phyloP scores from a whole-genome alignment of 2,888 invertebrate genomes.

The Acanthosepion lycidas region DNA sequence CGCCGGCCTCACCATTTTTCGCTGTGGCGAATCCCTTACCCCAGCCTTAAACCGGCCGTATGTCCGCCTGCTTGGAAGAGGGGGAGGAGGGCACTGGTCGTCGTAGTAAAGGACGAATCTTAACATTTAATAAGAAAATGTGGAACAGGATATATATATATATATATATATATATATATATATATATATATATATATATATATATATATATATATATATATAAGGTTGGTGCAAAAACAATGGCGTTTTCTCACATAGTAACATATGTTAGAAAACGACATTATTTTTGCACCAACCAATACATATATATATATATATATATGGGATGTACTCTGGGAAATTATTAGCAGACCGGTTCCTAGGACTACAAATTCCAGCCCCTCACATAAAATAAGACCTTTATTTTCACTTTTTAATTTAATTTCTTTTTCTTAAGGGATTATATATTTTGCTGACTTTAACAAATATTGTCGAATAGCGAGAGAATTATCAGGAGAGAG shows the following conservation, averaged over 20 bases:
- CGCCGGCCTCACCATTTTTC: background rate
- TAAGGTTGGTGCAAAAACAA: no score
- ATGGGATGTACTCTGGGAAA: background rate
- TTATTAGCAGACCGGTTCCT: no score
- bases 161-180: background rate
- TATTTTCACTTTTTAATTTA: background rate
- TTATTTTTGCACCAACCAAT: no score
- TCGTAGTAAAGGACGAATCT: background rate
- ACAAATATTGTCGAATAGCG: background rate
- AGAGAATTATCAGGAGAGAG: background rate
- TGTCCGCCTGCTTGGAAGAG: background rate
- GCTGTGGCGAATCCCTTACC: background rate
- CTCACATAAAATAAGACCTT: background rate
- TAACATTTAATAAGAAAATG: background rate
- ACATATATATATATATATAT: background rate
- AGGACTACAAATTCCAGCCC: no score
- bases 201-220: background rate
- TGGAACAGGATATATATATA: background rate
- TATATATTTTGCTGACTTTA: background rate
- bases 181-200: background rate
- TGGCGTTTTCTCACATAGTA: no score
- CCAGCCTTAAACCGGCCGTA: background rate
- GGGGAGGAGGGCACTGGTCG: background rate
- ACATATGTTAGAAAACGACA: no score
- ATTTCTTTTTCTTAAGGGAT: background rate